Conservation (phyloP, 2,113 vertebrate species). For the Syngnathus typhle region DNA sequence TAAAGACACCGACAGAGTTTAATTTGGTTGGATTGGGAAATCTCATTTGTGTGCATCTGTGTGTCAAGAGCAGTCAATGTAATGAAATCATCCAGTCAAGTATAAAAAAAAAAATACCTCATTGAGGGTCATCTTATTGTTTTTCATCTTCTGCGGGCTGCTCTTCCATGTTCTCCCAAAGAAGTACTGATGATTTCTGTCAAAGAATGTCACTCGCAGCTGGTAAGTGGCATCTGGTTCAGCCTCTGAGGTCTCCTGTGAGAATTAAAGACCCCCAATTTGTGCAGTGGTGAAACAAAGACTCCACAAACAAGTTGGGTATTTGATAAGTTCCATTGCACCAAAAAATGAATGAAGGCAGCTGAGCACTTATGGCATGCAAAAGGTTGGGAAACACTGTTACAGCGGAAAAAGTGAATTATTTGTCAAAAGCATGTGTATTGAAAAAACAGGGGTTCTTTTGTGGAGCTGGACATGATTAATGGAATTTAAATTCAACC, state of each 20-base stretch:
- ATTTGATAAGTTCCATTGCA: not conserved
- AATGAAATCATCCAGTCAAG: too few relatives aligned
- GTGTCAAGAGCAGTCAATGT: too few relatives aligned
- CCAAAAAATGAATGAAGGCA: not conserved
- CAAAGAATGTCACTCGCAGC: constrained; percentile 81
- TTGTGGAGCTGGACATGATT: not conserved
- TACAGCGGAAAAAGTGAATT: not conserved
- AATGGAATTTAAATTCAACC: too few relatives aligned
- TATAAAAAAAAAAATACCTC: constrained; percentile 71
- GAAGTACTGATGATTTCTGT: constrained; percentile 78
- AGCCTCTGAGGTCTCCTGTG: constrained; percentile 42
- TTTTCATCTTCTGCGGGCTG: constrained; percentile 33
- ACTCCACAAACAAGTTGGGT: not conserved
- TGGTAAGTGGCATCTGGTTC: constrained; percentile 67
- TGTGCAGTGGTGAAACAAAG: not conserved
- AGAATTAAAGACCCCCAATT: constrained; percentile 1
- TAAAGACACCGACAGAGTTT: too few relatives aligned
- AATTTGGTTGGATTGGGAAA: too few relatives aligned
- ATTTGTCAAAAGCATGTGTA: not conserved
- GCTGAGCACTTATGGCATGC: too few relatives aligned
- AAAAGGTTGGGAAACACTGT: not conserved
- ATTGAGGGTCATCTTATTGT: constrained; percentile 66
- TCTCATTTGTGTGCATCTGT: too few relatives aligned
- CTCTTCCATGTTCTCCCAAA: constrained; percentile 89
- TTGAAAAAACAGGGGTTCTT: not conserved